Percentiles rank a stretch among this genome's conserved stretches.
Conservation (phyloP, 2,888 invertebrate species). For the Anaspis maculata region DNA sequence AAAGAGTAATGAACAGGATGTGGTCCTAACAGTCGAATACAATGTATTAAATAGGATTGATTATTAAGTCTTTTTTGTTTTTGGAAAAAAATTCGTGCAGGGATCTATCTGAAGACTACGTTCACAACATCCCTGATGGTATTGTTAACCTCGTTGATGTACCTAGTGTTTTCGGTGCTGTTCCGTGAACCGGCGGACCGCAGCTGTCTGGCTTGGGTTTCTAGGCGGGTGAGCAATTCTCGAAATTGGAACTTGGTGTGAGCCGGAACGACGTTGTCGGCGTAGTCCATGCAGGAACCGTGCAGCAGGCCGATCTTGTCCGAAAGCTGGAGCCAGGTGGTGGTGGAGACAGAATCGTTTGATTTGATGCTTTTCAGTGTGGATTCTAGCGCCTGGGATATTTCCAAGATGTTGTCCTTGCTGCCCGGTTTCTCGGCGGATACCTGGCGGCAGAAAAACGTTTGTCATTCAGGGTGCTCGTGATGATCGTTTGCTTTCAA, state of each 20-base stretch:
- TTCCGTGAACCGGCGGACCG: conserved; percentile 63
- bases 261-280: conserved; percentile 72
- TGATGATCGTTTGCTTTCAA: no score
- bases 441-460: conserved; percentile 3
- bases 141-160: conserved; percentile 64
- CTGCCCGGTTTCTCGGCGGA: conserved; percentile 32
- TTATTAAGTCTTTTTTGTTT: no score
- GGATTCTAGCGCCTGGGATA: conserved; percentile 56
- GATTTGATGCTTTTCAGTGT: conserved; percentile 54
- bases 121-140: conserved; percentile 65
- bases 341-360: conserved; percentile 48
- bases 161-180: conserved; percentile 57
- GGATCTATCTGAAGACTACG: conserved; percentile 48
- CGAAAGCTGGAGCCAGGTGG: conserved; percentile 71
- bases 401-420: conserved; percentile 55
- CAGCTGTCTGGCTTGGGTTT: conserved; percentile 59
- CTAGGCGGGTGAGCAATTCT: conserved; percentile 61
- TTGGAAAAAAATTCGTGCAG: conserved; percentile 10
- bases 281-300: conserved; percentile 73
- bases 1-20: no score
- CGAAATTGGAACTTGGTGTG: conserved; percentile 84
- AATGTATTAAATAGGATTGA: conserved; percentile 17
- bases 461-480: no score
- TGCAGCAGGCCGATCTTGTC: conserved; percentile 77
- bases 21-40: conserved; percentile 32